Percentiles rank a stretch among this genome's conserved stretches.
Conservation (phyloP, 2,797 vertebrate genomes). For the Eulemur albifrons region DNA sequence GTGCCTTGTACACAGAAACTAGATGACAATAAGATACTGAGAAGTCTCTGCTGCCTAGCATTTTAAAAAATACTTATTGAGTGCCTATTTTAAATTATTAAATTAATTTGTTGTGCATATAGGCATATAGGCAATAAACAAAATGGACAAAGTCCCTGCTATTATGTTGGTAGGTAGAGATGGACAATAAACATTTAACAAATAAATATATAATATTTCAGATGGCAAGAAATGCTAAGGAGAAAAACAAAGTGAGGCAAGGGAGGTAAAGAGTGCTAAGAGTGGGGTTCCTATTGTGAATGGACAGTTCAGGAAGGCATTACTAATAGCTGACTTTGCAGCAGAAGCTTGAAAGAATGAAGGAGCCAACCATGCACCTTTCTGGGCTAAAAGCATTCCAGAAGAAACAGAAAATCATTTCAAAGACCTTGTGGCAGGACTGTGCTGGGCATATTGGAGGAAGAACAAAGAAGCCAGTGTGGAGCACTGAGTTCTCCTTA, state of each 20-base stretch:
- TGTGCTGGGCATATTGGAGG: background rate
- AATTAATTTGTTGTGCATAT: background rate
- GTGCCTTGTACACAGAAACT: background rate
- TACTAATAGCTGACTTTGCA: background rate
- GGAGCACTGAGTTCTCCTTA: background rate
- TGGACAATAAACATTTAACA: background rate
- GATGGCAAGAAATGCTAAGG: background rate
- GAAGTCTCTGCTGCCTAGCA: background rate
- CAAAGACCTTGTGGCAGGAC: background rate
- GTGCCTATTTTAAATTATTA: constrained; percentile 2
- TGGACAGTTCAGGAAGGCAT: background rate
- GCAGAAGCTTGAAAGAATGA: background rate
- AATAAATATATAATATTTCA: background rate
- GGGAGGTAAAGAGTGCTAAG: background rate
- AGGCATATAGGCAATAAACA: background rate
- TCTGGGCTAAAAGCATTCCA: background rate
- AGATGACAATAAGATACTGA: background rate
- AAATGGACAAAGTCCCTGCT: background rate
- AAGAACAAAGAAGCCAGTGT: background rate
- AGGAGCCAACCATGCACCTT: background rate
- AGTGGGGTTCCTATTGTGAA: background rate
- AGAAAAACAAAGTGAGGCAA: background rate
- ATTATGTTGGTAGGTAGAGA: background rate
- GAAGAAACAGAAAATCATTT: constrained; percentile 4
- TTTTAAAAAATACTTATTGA: constrained; percentile 29